phyloP scores from a whole-genome alignment of 2,797 vertebrate genomes.

The Malacoraja senta region DNA sequence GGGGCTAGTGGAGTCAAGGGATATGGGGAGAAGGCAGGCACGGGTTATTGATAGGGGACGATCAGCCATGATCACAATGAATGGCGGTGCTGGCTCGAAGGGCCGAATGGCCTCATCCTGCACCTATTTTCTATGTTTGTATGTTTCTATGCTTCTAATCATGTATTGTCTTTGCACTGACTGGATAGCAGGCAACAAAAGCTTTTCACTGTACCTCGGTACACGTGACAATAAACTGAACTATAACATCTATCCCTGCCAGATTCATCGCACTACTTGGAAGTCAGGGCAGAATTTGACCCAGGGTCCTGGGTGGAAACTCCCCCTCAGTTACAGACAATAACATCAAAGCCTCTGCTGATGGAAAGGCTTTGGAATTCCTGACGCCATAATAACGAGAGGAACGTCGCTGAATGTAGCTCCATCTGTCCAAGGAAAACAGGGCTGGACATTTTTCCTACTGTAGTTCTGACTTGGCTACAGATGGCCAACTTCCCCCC shows the following conservation, averaged over 20 bases:
- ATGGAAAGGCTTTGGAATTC: not conserved
- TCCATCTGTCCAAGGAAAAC: not conserved
- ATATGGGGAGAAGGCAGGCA: too few species aligned
- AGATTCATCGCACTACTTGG: not conserved
- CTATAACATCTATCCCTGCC: not conserved
- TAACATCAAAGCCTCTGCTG: not conserved
- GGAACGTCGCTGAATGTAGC: not conserved
- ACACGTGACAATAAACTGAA: too few species aligned
- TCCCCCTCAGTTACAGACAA: not conserved
- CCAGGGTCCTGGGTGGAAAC: not conserved
- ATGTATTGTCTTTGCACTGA: too few species aligned
- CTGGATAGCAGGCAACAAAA: too few species aligned
- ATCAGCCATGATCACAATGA: too few species aligned
- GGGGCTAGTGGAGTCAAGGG: too few species aligned
- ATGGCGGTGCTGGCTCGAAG: too few species aligned
- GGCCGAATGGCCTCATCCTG: too few species aligned
- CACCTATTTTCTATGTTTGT: too few species aligned
- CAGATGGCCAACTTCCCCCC: not conserved
- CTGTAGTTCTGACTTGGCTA: not conserved
- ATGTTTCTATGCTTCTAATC: too few species aligned
- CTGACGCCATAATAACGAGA: not conserved
- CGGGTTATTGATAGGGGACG: too few species aligned
- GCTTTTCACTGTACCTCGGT: too few species aligned
- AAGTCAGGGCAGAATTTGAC: not conserved
- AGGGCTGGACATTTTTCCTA: not conserved